These are phyloP conservation scores for Anastrepha ludens DNA, from an alignment of 1,140 invertebrate species.

Conservation along the genomic window DNA sequence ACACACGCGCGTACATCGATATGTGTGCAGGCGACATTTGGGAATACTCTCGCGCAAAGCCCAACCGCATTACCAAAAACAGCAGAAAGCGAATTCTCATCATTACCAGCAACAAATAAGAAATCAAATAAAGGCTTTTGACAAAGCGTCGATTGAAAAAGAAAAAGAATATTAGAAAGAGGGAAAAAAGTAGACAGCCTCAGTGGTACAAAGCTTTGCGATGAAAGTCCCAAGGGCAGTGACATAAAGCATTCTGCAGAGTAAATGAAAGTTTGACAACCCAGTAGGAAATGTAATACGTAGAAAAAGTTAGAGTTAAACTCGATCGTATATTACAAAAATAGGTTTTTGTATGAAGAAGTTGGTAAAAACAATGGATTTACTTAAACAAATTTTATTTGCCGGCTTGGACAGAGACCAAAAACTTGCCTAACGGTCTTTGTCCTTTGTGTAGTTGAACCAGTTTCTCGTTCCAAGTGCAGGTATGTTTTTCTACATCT, in stretches of 20 bases:
- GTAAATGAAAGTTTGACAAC: constrained; percentile 3
- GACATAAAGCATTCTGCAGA: neutral
- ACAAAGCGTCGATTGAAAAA: constrained; percentile 11
- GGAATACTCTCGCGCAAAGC: neutral
- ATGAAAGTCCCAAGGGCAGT: constrained; percentile 21
- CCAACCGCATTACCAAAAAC: constrained; percentile 28
- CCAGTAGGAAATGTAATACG: neutral
- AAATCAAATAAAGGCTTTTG: constrained; percentile 38
- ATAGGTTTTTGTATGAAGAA: no score
- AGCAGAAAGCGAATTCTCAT: constrained; percentile 24
- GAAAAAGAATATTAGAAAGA: constrained; percentile 29
- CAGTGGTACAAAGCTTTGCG: neutral
- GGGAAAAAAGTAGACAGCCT: neutral
- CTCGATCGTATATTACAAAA: no score
- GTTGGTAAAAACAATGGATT: no score
- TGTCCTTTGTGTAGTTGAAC: no score
- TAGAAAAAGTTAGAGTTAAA: no score
- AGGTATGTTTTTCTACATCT: no score
- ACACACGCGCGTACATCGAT: neutral
- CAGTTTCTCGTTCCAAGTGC: no score
- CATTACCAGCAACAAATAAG: constrained; percentile 42
- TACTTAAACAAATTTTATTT: no score
- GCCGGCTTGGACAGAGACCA: no score
- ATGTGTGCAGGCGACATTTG: neutral
- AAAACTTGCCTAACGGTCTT: no score